Conservation (phyloP, 1,140 invertebrate genomes). For the Dufourea novaeangliae region DNA sequence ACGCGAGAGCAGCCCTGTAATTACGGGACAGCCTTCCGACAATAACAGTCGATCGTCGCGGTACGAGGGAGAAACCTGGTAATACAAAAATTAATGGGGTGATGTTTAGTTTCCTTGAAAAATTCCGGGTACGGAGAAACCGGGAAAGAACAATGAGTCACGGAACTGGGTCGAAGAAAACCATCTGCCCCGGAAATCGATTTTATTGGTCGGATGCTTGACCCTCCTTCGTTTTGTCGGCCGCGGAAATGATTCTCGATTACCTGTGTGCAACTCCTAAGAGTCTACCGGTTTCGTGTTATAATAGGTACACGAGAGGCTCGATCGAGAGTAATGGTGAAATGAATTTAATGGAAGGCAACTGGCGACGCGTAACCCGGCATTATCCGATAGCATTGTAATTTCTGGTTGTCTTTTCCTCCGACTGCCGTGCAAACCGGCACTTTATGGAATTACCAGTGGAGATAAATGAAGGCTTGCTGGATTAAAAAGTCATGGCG, state of each 20-base stretch:
- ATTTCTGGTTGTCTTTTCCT: slow-evolving; percentile 33
- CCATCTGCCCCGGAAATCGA: slow-evolving; percentile 50
- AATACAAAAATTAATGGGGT: slow-evolving; percentile 41
- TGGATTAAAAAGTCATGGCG: not conserved
- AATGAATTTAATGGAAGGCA: slow-evolving; percentile 35
- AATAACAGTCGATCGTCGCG: slow-evolving; percentile 25
- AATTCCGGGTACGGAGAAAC: slow-evolving; percentile 3
- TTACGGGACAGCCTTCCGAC: slow-evolving; percentile 45
- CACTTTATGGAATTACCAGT: slow-evolving; percentile 9
- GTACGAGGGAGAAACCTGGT: not conserved
- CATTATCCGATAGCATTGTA: slow-evolving; percentile 24
- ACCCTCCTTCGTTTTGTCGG: not conserved
- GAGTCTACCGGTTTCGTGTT: too few species aligned
- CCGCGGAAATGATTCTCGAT: slow-evolving; percentile 4
- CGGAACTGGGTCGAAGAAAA: slow-evolving; percentile 28
- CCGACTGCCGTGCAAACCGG: not conserved
- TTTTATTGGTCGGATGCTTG: slow-evolving; percentile 11
- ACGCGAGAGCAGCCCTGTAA: slow-evolving; percentile 64
- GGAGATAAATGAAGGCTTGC: slow-evolving; percentile 15
- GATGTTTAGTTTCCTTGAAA: slow-evolving; percentile 12
- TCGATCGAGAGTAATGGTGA: slow-evolving; percentile 8
- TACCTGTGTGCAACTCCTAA: not conserved
- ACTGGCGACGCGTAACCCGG: slow-evolving; percentile 6
- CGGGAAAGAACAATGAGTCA: slow-evolving; percentile 21
- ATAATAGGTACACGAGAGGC: too few species aligned